These are phyloP conservation scores for Pipistrellus pygmaeus DNA, from an alignment of 2,797 vertebrate species.

Conservation along the genomic window DNA sequence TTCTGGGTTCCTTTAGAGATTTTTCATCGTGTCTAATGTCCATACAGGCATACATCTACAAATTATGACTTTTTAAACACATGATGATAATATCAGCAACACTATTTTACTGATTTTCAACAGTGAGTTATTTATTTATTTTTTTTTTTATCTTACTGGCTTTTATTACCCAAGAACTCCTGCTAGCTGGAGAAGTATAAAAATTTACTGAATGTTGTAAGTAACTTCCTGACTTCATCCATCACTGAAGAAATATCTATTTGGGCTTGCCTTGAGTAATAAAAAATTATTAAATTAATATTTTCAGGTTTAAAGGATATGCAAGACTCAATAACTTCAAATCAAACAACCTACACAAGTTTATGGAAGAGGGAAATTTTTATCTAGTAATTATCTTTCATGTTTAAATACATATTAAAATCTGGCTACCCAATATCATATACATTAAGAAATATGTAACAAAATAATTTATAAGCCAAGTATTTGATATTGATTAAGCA, in stretches of 20 bases:
- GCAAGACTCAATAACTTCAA: conserved; percentile 55
- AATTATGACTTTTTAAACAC: conserved; percentile 12
- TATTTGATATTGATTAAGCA: conserved; percentile 74
- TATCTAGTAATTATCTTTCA: conserved; percentile 70
- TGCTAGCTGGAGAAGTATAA: conserved; percentile 49
- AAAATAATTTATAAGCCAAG: conserved; percentile 70
- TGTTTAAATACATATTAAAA: conserved; percentile 70
- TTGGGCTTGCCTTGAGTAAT: conserved; percentile 46
- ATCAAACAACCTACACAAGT: conserved; percentile 37
- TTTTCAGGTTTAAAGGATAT: conserved; percentile 47
- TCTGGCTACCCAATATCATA: conserved; percentile 66
- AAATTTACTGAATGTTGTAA: conserved; percentile 29
- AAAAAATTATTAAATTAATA: conserved; percentile 35
- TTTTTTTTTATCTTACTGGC: background rate
- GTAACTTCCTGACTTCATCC: conserved; percentile 56
- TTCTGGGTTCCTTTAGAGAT: background rate
- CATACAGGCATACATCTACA: background rate
- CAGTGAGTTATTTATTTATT: background rate
- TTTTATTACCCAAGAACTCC: background rate
- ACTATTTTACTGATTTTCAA: background rate
- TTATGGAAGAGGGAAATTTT: background rate
- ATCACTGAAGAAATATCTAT: conserved; percentile 46
- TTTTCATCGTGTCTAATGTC: background rate
- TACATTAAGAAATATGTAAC: conserved; percentile 79
- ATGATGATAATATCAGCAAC: background rate